Percentiles rank a stretch among this genome's conserved stretches.
These are phyloP conservation scores for Cygnus atratus DNA, from an alignment of 2,113 vertebrate genomes.

Conservation along the genomic window DNA sequence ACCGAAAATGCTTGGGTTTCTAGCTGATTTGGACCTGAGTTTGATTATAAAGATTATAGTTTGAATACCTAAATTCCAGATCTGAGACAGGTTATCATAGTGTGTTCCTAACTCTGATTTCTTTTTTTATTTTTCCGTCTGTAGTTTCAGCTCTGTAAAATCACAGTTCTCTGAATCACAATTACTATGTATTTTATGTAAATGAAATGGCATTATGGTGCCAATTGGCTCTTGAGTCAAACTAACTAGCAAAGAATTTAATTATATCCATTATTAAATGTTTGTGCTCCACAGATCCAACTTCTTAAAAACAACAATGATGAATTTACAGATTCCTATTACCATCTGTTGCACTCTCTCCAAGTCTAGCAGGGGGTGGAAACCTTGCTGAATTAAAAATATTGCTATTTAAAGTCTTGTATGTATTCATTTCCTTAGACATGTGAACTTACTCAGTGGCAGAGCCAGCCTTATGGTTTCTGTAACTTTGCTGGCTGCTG, in stretches of 20 bases:
- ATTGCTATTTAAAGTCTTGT: slow-evolving; percentile 47
- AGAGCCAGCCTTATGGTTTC: slow-evolving; percentile 15
- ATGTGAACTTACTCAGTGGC: not conserved
- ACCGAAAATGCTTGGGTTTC: not conserved
- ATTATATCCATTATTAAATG: slow-evolving; percentile 70
- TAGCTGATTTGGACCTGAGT: not conserved
- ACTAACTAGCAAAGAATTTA: slow-evolving; percentile 54
- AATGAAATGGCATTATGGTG: slow-evolving; percentile 46
- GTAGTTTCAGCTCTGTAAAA: slow-evolving; percentile 30
- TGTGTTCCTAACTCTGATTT: not conserved
- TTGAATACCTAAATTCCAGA: slow-evolving; percentile 7
- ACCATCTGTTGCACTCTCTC: slow-evolving; percentile 43
- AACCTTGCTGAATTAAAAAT: slow-evolving; percentile 47
- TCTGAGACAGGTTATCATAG: not conserved
- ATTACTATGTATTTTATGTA: slow-evolving; percentile 43
- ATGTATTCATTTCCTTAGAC: slow-evolving; percentile 50
- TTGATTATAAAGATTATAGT: not conserved
- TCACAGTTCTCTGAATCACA: not conserved
- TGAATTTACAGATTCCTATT: slow-evolving; percentile 54
- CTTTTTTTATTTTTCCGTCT: slow-evolving; percentile 30
- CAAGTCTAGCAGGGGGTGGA: slow-evolving; percentile 61
- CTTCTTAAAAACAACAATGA: slow-evolving; percentile 57
- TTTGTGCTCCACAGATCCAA: slow-evolving; percentile 39
- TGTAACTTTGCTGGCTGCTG: slow-evolving; percentile 43
- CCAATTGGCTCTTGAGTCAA: slow-evolving; percentile 61